Conservation (phyloP, 1,140 invertebrate species). For the Metaphire vulgaris region DNA sequence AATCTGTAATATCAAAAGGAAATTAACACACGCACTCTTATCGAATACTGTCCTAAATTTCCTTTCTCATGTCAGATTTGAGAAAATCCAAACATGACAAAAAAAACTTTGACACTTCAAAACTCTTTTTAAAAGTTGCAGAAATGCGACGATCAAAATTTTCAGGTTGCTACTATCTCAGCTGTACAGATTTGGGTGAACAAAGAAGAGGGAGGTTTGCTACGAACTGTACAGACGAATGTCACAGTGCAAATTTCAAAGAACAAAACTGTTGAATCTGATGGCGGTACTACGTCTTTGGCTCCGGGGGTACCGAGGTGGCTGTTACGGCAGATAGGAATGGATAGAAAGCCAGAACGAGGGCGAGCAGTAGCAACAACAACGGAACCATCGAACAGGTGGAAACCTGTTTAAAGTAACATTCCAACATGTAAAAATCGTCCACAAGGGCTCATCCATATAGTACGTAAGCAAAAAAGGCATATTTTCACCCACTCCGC, state of each 20-base stretch:
- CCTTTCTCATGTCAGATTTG: too few species aligned
- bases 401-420: background rate
- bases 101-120: too few species aligned
- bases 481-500: too few species aligned
- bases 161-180: background rate
- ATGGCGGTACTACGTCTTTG: background rate
- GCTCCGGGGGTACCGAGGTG: background rate
- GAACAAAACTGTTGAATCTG: background rate
- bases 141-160: background rate
- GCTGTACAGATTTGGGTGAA: background rate
- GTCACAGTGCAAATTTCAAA: background rate
- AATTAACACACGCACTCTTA: too few species aligned
- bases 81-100: too few species aligned
- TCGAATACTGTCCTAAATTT: too few species aligned
- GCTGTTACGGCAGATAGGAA: background rate
- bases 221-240: too few species aligned
- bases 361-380: background rate
- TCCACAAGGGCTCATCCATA: too few species aligned
- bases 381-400: background rate
- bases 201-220: too few species aligned
- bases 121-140: background rate
- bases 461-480: too few species aligned
- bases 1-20: too few species aligned
- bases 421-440: too few species aligned
- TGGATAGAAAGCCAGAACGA: background rate